Percentiles rank a stretch among this genome's conserved stretches.
Conservation (phyloP, 2,888 invertebrate genomes). For the Lasioglossum marginatum region DNA sequence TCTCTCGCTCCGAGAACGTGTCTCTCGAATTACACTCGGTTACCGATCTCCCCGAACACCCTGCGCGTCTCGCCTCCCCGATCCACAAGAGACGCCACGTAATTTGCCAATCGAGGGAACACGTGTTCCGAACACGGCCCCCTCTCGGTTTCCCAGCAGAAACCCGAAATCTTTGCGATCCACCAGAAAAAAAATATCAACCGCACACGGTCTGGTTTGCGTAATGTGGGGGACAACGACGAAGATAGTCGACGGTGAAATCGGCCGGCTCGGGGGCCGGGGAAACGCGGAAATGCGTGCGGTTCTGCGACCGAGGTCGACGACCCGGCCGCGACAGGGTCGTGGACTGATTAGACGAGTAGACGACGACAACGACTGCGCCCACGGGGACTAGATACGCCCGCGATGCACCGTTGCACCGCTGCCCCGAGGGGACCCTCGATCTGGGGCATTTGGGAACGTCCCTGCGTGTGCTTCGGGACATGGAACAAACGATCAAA, state of each 20-base stretch:
- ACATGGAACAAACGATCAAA: background rate
- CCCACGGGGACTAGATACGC: constrained; percentile 67
- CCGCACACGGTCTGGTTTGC: background rate
- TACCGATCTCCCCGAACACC: constrained; percentile 45
- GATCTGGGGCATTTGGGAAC: background rate
- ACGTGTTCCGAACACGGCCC: constrained; percentile 10
- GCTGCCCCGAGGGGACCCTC: background rate
- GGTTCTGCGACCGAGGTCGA: constrained; percentile 58
- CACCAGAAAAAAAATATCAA: background rate
- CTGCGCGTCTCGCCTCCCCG: background rate
- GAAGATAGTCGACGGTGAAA: background rate
- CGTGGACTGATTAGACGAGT: constrained; percentile 70
- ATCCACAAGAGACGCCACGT: background rate
- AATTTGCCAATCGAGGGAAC: constrained; percentile 14
- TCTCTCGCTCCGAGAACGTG: constrained; percentile 24
- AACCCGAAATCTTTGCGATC: background rate
- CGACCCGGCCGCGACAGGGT: constrained; percentile 63
- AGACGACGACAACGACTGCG: constrained; percentile 49
- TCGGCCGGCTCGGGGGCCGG: background rate
- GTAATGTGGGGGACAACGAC: background rate
- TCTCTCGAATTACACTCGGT: constrained; percentile 60
- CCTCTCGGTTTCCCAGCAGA: background rate
- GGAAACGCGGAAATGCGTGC: constrained; percentile 31
- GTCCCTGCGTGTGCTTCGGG: background rate
- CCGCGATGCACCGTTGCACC: constrained; percentile 40